Percentiles rank a stretch among this genome's conserved stretches.
phyloP scores from a whole-genome alignment of 2,888 invertebrate genomes.

The Neoascia interrupta region DNA sequence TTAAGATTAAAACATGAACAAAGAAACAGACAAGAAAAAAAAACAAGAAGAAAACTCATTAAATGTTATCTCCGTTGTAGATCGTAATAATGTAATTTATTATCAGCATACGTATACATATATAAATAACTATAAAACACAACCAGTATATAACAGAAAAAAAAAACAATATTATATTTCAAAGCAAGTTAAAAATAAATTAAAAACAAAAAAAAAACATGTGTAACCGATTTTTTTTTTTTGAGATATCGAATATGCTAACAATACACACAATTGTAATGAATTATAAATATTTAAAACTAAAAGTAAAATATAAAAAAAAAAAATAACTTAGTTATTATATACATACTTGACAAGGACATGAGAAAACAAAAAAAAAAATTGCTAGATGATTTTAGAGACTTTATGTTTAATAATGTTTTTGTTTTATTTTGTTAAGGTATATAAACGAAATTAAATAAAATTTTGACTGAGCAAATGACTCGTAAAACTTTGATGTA shows the following conservation, averaged over 20 bases:
- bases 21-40: slow-evolving; percentile 2
- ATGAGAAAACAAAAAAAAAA: slow-evolving; percentile 24
- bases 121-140: slow-evolving; percentile 33
- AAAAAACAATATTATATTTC: slow-evolving; percentile 44
- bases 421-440: slow-evolving; percentile 59
- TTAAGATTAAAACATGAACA: slow-evolving; percentile 5
- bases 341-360: slow-evolving; percentile 38
- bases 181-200: slow-evolving; percentile 43
- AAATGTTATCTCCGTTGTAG: slow-evolving; percentile 67
- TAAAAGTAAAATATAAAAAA: slow-evolving; percentile 33
- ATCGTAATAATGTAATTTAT: slow-evolving; percentile 68
- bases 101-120: slow-evolving; percentile 68
- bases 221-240: slow-evolving; percentile 66
- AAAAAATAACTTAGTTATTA: slow-evolving; percentile 59
- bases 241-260: slow-evolving; percentile 67
- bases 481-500: slow-evolving; percentile 76
- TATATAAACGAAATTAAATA: slow-evolving; percentile 68
- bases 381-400: slow-evolving; percentile 60
- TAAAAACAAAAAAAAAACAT: slow-evolving; percentile 29
- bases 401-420: slow-evolving; percentile 46
- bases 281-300: slow-evolving; percentile 62
- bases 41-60: slow-evolving; percentile 55
- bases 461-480: slow-evolving; percentile 78
- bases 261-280: slow-evolving; percentile 43
- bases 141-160: too few relatives aligned